Conservation (phyloP, 2,888 invertebrate genomes). For the Tiliacea aurago region DNA sequence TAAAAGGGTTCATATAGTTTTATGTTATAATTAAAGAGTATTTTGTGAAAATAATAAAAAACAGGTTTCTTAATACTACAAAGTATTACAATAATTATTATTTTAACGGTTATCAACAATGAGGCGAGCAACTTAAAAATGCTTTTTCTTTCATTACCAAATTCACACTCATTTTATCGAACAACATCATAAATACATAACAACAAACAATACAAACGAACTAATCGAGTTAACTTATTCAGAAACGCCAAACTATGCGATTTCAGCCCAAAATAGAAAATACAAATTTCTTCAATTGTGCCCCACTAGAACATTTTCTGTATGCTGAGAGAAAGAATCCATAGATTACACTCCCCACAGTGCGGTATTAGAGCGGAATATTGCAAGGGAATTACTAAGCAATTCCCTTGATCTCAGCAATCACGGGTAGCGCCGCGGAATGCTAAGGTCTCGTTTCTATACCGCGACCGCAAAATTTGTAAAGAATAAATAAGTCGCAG, state of each 20-base stretch:
- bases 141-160: no score
- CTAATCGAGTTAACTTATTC: neutral
- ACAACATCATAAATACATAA: neutral
- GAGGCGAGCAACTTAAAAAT: neutral
- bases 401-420: constrained; percentile 71
- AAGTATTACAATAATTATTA: no score
- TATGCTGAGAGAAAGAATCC: constrained; percentile 55
- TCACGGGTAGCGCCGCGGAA: constrained; percentile 64
- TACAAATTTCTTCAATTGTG: constrained; percentile 41
- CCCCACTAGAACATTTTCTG: constrained; percentile 31
- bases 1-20: neutral
- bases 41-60: no score
- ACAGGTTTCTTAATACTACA: no score
- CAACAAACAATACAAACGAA: neutral
- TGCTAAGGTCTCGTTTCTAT: constrained; percentile 46
- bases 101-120: no score
- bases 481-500: neutral
- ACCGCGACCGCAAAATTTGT: constrained; percentile 13
- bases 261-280: constrained; percentile 22
- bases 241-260: neutral
- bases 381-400: constrained; percentile 73
- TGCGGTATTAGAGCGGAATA: constrained; percentile 68
- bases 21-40: no score
- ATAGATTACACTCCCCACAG: constrained; percentile 63
- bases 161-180: neutral